phyloP scores from a whole-genome alignment of 2,113 vertebrate species.

The Atrichornis clamosus region DNA sequence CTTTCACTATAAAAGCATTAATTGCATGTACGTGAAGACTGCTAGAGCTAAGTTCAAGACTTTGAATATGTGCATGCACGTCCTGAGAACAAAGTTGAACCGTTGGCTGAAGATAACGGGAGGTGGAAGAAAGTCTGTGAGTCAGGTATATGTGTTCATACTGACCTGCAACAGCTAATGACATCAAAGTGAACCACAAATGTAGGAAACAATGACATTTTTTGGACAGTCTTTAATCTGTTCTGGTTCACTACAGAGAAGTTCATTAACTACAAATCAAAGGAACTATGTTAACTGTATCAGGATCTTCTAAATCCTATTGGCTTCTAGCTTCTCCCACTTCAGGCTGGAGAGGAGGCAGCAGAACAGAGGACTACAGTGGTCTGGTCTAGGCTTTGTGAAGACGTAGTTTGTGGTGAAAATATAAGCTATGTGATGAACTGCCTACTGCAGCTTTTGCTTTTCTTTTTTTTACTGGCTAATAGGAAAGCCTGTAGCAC shows the following conservation, averaged over 20 bases:
- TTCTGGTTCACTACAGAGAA: neutral
- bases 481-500: neutral
- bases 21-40: neutral
- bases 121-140: neutral
- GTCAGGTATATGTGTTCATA: neutral
- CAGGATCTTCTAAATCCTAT: neutral
- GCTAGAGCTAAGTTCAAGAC: neutral
- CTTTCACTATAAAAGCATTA: neutral
- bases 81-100: neutral
- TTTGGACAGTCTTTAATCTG: neutral
- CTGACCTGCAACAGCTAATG: neutral
- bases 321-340: neutral
- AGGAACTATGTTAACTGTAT: neutral
- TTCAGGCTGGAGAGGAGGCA: neutral
- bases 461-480: neutral
- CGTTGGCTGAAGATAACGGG: fast-evolving
- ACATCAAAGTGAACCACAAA: neutral
- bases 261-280: neutral
- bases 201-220: neutral
- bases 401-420: neutral
- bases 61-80: neutral
- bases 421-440: neutral
- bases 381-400: neutral
- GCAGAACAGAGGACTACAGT: neutral
- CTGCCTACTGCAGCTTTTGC: neutral